phyloP scores from a whole-genome alignment of 2,797 vertebrate genomes.

The Pseudochaenichthys georgianus region DNA sequence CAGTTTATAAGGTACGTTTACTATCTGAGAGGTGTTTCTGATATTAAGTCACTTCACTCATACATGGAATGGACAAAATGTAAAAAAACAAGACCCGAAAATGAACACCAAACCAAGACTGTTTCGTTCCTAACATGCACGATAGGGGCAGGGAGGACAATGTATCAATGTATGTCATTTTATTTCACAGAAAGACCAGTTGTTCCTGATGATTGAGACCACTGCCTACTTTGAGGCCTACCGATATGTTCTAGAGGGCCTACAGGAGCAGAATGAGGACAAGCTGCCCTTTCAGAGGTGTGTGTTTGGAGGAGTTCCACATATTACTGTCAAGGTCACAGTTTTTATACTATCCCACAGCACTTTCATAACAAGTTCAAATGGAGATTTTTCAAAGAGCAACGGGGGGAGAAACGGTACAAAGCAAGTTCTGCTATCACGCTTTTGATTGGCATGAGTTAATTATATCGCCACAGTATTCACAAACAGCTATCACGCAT shows the following conservation, averaged over 20 bases:
- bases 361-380: constrained; percentile 15
- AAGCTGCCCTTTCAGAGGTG: constrained; percentile 92
- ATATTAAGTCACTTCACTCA: neutral
- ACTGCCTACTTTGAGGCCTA: constrained; percentile 97
- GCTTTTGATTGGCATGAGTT: constrained; percentile 27
- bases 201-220: constrained; percentile 95
- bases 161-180: neutral
- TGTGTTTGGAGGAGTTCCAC: constrained; percentile 15
- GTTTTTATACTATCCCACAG: constrained; percentile 10
- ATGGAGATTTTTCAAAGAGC: constrained; percentile 4
- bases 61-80: too few species aligned
- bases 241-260: constrained; percentile 91
- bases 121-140: neutral
- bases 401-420: neutral
- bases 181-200: constrained; percentile 70
- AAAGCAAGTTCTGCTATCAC: constrained; percentile 17
- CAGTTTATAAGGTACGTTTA: neutral
- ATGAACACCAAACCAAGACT: neutral
- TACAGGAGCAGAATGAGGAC: constrained; percentile 87
- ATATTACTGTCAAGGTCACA: constrained; percentile 21
- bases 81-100: neutral
- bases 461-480: constrained; percentile 20
- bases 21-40: neutral
- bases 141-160: too few species aligned
- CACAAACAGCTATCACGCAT: neutral